These are phyloP conservation scores for Typhlomys cinereus DNA, from an alignment of 2,113 vertebrate species.

Conservation along the genomic window DNA sequence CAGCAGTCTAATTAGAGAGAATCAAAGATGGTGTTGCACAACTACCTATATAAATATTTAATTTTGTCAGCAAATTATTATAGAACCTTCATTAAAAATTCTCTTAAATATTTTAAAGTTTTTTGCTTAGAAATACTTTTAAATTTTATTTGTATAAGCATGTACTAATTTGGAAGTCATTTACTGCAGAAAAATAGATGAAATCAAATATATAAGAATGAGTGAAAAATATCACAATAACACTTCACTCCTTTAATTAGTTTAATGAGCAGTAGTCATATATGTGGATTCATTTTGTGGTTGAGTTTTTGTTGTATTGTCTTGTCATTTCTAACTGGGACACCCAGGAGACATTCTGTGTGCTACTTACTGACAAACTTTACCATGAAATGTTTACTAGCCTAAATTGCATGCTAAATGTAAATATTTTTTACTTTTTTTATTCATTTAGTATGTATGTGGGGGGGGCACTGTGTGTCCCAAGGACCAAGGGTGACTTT, in stretches of 20 bases:
- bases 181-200: background rate
- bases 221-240: no score
- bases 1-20: background rate
- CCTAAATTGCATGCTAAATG: background rate
- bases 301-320: no score
- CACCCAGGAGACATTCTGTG: no score
- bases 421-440: no score
- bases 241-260: background rate
- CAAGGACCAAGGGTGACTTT: no score
- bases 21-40: background rate
- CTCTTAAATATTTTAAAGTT: background rate
- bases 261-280: background rate
- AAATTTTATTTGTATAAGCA: background rate
- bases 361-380: background rate
- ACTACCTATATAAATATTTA: background rate
- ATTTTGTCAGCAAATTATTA: background rate
- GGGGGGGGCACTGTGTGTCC: no score
- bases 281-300: background rate
- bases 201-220: no score
- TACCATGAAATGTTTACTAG: background rate
- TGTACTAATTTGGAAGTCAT: background rate
- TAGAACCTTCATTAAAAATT: background rate
- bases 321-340: no score
- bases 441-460: no score
- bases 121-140: background rate